phyloP scores from a whole-genome alignment of 2,888 invertebrate genomes.

The Rotaria socialis region DNA sequence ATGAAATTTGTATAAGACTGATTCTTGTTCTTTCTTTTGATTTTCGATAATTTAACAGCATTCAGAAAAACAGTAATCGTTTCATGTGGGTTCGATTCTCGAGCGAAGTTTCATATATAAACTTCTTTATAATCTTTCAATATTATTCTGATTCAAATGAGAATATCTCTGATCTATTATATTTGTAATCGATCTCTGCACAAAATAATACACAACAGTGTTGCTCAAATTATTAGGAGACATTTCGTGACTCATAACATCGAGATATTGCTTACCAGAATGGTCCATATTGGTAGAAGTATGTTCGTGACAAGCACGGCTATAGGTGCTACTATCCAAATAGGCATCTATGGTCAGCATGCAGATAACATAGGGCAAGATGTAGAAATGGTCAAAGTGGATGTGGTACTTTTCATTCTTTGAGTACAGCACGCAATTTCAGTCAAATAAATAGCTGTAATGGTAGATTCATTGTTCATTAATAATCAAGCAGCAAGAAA shows the following conservation, averaged over 20 bases:
- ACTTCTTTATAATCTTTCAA: no score
- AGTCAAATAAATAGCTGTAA: background rate
- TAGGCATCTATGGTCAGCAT: background rate
- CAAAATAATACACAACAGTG: no score
- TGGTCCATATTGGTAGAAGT: background rate
- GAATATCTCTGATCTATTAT: no score
- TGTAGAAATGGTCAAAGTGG: background rate
- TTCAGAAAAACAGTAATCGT: no score
- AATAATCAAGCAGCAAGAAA: background rate
- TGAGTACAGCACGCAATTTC: background rate
- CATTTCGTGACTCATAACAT: background rate
- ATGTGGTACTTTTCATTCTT: background rate
- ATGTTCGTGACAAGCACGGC: background rate
- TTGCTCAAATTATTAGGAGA: no score
- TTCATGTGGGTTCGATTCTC: no score
- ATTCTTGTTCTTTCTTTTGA: no score
- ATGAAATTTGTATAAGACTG: no score
- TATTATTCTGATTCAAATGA: no score
- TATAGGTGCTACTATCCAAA: background rate
- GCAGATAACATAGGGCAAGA: background rate
- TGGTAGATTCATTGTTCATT: background rate
- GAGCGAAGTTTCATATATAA: no score
- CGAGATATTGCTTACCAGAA: background rate
- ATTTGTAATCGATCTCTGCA: no score
- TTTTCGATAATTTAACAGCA: no score